phyloP scores from a whole-genome alignment of 2,113 vertebrate species.

The Oryzias javanicus region DNA sequence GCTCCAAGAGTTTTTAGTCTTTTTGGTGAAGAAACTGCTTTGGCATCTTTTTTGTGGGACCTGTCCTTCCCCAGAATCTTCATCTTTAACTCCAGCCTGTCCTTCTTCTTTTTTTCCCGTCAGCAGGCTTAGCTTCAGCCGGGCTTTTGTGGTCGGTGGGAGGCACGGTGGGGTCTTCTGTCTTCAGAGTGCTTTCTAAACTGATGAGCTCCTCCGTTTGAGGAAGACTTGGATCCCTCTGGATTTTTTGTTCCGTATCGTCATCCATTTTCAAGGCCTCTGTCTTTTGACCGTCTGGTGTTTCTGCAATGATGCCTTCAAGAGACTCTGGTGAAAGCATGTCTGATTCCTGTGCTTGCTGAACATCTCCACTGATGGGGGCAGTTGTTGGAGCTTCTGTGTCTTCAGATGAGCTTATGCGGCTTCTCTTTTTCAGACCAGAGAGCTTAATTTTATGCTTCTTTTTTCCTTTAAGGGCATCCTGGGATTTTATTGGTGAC shows the following conservation, averaged over 20 bases:
- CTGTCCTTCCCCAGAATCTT: constrained; percentile 71
- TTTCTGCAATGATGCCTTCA: constrained; percentile 48
- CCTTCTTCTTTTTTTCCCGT: constrained; percentile 69
- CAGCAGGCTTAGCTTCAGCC: constrained; percentile 46
- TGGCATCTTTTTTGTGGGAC: constrained; percentile 55
- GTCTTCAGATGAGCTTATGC: constrained; percentile 73
- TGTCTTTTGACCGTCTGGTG: constrained; percentile 29
- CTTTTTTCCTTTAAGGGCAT: constrained; percentile 75
- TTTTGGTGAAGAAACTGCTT: constrained; percentile 60
- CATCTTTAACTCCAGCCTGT: constrained; percentile 73
- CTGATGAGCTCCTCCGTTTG: constrained; percentile 70
- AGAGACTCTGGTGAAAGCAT: constrained; percentile 51
- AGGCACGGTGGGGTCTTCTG: constrained; percentile 60
- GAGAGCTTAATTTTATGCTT: constrained; percentile 71
- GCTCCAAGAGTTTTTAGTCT: constrained; percentile 63
- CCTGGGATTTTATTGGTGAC: constrained; percentile 75
- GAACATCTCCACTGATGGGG: constrained; percentile 41
- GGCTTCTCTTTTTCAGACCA: constrained; percentile 59
- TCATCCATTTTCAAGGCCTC: constrained; percentile 32
- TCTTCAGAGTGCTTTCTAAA: constrained; percentile 71
- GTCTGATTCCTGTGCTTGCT: constrained; percentile 45
- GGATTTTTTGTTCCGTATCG: constrained; percentile 34
- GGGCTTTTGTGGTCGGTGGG: constrained; percentile 44
- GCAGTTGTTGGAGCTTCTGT: constrained; percentile 47
- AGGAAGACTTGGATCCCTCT: constrained; percentile 36